phyloP scores from a whole-genome alignment of 2,888 invertebrate species.

The Halictus quadricinctus region DNA sequence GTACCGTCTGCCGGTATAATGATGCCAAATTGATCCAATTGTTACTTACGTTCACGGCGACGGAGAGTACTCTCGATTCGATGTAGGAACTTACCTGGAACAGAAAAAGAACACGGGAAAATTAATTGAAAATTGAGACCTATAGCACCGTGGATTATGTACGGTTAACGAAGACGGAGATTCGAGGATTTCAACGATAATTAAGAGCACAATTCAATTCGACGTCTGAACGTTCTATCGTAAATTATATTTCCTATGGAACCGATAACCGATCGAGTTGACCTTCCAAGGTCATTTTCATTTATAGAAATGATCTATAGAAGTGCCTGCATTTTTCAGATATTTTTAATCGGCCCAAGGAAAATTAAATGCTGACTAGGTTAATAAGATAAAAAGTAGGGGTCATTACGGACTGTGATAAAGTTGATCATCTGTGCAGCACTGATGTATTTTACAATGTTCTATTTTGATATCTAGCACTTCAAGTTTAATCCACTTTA shows the following conservation, averaged over 20 bases:
- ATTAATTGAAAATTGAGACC: not conserved
- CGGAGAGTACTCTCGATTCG: not conserved
- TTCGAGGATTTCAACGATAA: not conserved
- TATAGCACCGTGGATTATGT: not conserved
- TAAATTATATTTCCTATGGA: not conserved
- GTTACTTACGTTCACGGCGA: slow-evolving; percentile 25
- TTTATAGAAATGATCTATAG: not conserved
- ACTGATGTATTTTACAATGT: not conserved
- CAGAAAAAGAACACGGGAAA: slow-evolving; percentile 11
- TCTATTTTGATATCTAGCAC: not conserved
- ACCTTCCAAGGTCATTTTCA: not conserved
- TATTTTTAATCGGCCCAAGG: not conserved
- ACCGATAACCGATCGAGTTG: not conserved
- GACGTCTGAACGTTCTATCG: not conserved
- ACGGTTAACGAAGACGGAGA: not conserved
- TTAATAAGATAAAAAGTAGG: not conserved
- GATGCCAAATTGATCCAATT: slow-evolving; percentile 6
- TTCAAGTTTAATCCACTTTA: not conserved
- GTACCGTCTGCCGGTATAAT: slow-evolving; percentile 4
- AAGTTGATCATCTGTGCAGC: not conserved
- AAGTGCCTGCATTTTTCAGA: not conserved
- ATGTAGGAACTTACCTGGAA: slow-evolving; percentile 44
- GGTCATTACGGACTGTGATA: not conserved
- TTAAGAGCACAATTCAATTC: not conserved
- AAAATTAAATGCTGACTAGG: not conserved